These are phyloP conservation scores for Macaca nemestrina DNA, from an alignment of 2,113 vertebrate genomes.

Conservation along the genomic window DNA sequence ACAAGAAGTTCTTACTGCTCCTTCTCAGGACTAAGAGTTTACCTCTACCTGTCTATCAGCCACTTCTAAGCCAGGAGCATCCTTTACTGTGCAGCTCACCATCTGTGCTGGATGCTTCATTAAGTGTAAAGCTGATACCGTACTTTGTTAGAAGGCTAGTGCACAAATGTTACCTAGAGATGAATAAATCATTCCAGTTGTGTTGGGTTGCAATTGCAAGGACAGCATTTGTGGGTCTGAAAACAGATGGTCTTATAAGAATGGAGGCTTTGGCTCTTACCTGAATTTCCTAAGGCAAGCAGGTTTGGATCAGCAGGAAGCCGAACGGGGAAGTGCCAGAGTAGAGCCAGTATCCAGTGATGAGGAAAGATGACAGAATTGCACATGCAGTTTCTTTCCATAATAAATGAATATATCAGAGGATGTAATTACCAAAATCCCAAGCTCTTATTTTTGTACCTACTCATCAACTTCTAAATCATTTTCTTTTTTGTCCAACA, in stretches of 20 bases:
- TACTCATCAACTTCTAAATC: constrained; percentile 63
- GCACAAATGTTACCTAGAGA: constrained; percentile 61
- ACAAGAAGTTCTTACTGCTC: constrained; percentile 2
- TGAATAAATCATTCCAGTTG: constrained; percentile 75
- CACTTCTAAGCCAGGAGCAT: constrained; percentile 56
- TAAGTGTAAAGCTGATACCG: constrained; percentile 70
- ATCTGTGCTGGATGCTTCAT: constrained; percentile 66
- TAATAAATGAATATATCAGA: constrained; percentile 57
- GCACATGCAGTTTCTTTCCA: constrained; percentile 38
- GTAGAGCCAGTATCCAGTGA: constrained; percentile 42
- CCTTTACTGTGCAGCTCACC: constrained; percentile 38
- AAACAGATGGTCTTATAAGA: constrained; percentile 73
- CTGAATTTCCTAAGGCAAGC: constrained; percentile 68
- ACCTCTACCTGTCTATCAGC: constrained; percentile 31
- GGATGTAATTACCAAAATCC: constrained; percentile 52
- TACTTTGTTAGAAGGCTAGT: constrained; percentile 52
- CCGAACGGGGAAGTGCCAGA: constrained; percentile 24
- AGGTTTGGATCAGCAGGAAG: constrained; percentile 66
- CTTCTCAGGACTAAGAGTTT: constrained; percentile 22
- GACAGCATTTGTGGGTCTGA: constrained; percentile 62
- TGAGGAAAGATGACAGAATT: constrained; percentile 59
- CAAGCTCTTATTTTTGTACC: constrained; percentile 59
- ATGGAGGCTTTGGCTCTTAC: constrained; percentile 31
- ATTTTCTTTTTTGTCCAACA: constrained; percentile 47
- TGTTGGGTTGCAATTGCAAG: constrained; percentile 63